Percentiles rank a stretch among this genome's conserved stretches.
Conservation (phyloP, 2,113 vertebrate species). For the Callopanchax toddi region DNA sequence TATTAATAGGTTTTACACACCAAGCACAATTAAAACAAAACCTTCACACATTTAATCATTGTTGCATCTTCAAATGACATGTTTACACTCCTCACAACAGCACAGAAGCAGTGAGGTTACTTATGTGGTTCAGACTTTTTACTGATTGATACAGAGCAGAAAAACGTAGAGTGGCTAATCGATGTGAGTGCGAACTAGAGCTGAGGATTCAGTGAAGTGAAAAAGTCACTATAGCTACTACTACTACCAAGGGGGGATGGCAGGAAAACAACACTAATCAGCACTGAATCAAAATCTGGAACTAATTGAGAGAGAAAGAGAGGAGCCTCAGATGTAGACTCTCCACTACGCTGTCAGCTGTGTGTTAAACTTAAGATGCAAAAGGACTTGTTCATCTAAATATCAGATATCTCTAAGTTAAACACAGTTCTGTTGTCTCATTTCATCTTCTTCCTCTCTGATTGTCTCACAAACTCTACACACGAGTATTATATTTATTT, state of each 20-base stretch:
- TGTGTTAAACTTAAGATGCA: not conserved
- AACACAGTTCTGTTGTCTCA: not conserved
- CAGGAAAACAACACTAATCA: constrained; percentile 29
- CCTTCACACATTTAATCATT: no score
- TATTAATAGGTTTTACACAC: no score
- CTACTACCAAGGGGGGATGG: constrained; percentile 7
- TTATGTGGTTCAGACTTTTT: constrained; percentile 26
- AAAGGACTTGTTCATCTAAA: no score
- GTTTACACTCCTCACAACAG: not conserved
- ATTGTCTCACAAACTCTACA: not conserved
- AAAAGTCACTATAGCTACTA: constrained; percentile 36
- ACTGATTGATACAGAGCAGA: constrained; percentile 39
- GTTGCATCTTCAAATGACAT: no score
- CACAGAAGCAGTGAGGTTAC: not conserved
- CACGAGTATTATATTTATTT: not conserved
- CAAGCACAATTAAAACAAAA: no score
- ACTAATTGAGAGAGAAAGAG: constrained; percentile 8
- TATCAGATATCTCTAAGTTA: no score
- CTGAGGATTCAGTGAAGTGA: constrained; percentile 32
- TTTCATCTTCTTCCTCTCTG: not conserved
- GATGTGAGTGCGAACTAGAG: constrained; percentile 38
- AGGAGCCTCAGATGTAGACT: not conserved
- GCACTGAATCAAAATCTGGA: constrained; percentile 11
- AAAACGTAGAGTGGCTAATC: constrained; percentile 47
- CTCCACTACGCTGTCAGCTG: not conserved